phyloP scores from a whole-genome alignment of 2,888 invertebrate species.

The Vesta saturnalis region DNA sequence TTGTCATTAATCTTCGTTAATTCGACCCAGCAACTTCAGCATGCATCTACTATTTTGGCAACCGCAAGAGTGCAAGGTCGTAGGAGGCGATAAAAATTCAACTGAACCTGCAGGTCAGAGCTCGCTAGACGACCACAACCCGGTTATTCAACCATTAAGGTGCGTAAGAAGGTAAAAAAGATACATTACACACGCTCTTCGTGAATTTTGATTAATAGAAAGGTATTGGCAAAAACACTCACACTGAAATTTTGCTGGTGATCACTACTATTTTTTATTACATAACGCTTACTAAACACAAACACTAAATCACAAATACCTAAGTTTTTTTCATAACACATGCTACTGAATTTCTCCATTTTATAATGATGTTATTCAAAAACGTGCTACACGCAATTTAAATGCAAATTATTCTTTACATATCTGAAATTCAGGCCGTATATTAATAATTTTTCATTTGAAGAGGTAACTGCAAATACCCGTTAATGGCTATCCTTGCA shows the following conservation, averaged over 20 bases:
- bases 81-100: conserved; percentile 10
- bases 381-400: background rate
- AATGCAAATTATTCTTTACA: background rate
- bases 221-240: background rate
- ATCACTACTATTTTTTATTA: background rate
- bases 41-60: conserved; percentile 12
- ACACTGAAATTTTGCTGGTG: background rate
- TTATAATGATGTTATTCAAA: background rate
- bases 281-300: background rate
- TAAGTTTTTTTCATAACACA: background rate
- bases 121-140: conserved; percentile 9
- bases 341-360: conserved; percentile 1
- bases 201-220: background rate
- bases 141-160: conserved; percentile 13
- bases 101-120: conserved; percentile 12
- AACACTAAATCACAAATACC: background rate
- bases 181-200: background rate
- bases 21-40: background rate
- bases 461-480: background rate
- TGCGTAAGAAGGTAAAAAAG: background rate
- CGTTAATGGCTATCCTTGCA: background rate
- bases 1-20: conserved; percentile 10
- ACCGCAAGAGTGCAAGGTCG: conserved; percentile 15
- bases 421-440: conserved; percentile 3
- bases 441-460: background rate